These are phyloP conservation scores for Ophioninae sp. DNA, from an alignment of 2,888 invertebrate genomes.

Conservation along the genomic window DNA sequence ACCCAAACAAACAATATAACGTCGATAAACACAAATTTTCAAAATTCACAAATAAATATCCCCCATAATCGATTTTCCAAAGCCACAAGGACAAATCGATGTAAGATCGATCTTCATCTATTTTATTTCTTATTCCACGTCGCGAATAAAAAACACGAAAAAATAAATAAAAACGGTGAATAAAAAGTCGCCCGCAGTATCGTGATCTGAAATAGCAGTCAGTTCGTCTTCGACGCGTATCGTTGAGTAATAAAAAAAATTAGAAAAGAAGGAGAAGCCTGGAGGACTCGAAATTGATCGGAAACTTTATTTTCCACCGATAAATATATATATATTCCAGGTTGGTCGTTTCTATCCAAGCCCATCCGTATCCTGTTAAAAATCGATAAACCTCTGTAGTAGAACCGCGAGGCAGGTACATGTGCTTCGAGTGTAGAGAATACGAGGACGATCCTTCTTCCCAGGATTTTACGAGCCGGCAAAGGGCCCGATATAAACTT, in stretches of 20 bases:
- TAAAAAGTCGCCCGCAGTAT: not conserved
- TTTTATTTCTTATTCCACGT: not conserved
- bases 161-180: too few relatives aligned
- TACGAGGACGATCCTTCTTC: slow-evolving; percentile 52
- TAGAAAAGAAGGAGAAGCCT: not conserved
- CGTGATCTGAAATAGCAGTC: not conserved
- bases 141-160: not conserved
- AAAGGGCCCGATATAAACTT: slow-evolving; percentile 55
- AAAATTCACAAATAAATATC: not conserved
- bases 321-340: not conserved
- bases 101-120: not conserved
- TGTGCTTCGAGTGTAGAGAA: slow-evolving; percentile 26
- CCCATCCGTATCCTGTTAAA: slow-evolving; percentile 38
- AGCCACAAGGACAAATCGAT: not conserved
- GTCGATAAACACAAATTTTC: not conserved
- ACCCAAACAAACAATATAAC: too few relatives aligned
- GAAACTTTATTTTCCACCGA: not conserved
- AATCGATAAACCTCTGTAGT: slow-evolving; percentile 56
- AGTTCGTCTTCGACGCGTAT: not conserved
- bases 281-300: not conserved
- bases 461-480: slow-evolving; percentile 57
- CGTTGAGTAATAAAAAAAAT: not conserved
- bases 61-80: not conserved
- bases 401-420: slow-evolving; percentile 6
- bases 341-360: slow-evolving; percentile 10